phyloP scores from a whole-genome alignment of 2,888 invertebrate species.

The Eustalomyia histrio region DNA sequence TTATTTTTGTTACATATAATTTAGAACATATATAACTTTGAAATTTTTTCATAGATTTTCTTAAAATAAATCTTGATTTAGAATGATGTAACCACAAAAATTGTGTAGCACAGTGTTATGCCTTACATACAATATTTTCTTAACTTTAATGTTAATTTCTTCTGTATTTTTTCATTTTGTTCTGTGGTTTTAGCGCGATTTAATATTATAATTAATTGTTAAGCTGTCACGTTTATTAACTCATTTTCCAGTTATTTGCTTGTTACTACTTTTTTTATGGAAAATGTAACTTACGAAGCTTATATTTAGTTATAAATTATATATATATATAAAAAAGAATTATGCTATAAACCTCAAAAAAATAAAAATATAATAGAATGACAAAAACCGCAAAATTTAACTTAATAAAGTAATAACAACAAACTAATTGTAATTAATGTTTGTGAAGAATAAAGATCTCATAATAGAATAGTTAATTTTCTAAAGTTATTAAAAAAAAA shows the following conservation, averaged over 20 bases:
- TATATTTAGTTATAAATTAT: background rate
- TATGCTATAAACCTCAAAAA: no score
- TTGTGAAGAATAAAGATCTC: background rate
- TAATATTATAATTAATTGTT: slow-evolving; percentile 21
- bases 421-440: background rate
- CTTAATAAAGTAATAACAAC: background rate
- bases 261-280: background rate
- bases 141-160: background rate
- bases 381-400: background rate
- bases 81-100: no score
- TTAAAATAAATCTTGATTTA: no score
- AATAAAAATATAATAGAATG: background rate
- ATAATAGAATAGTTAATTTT: background rate
- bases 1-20: no score
- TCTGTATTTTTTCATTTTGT: background rate
- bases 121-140: no score
- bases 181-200: background rate
- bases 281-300: background rate
- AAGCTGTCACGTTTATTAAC: slow-evolving; percentile 23
- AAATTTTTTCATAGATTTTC: no score
- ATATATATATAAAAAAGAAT: no score
- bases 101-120: no score
- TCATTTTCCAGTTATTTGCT: background rate
- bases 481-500: no score
- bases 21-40: no score